phyloP scores from a whole-genome alignment of 2,888 invertebrate species.

The Laspeyria flexula region DNA sequence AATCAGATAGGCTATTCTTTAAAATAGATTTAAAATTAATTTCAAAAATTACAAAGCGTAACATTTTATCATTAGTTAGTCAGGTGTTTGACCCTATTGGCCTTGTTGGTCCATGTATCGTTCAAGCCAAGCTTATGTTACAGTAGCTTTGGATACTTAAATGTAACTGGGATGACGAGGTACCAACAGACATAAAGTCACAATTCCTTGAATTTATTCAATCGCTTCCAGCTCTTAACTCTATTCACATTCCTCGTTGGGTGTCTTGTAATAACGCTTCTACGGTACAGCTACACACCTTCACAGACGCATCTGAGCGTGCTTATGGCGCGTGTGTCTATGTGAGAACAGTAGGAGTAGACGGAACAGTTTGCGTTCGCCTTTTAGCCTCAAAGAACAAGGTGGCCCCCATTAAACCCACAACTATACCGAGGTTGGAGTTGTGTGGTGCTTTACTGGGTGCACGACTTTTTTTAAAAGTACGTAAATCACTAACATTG shows the following conservation, averaged over 20 bases:
- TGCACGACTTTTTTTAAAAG: neutral
- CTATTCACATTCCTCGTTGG: too few relatives aligned
- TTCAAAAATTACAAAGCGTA: conserved; percentile 38
- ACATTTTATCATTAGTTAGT: conserved; percentile 25
- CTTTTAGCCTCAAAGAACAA: conserved; percentile 26
- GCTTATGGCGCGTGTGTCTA: conserved; percentile 28
- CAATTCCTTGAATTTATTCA: conserved; percentile 2
- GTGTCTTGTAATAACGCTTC: too few relatives aligned
- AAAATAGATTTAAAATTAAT: conserved; percentile 13
- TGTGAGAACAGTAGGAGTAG: conserved; percentile 7
- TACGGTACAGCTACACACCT: too few relatives aligned
- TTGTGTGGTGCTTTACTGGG: too few relatives aligned
- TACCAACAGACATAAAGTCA: conserved; percentile 14
- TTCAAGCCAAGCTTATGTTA: conserved; percentile 34
- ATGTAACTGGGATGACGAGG: conserved; percentile 32
- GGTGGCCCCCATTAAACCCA: neutral
- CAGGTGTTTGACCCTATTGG: too few relatives aligned
- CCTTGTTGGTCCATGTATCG: too few relatives aligned
- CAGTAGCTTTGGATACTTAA: conserved; percentile 34
- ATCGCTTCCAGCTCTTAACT: conserved; percentile 14
- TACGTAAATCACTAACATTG: neutral
- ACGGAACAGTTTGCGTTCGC: conserved; percentile 14
- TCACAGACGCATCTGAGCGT: conserved; percentile 22
- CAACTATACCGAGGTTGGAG: conserved; percentile 1
- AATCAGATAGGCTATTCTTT: conserved; percentile 31